phyloP scores from a whole-genome alignment of 2,797 vertebrate genomes.

The Prunella strophiata region DNA sequence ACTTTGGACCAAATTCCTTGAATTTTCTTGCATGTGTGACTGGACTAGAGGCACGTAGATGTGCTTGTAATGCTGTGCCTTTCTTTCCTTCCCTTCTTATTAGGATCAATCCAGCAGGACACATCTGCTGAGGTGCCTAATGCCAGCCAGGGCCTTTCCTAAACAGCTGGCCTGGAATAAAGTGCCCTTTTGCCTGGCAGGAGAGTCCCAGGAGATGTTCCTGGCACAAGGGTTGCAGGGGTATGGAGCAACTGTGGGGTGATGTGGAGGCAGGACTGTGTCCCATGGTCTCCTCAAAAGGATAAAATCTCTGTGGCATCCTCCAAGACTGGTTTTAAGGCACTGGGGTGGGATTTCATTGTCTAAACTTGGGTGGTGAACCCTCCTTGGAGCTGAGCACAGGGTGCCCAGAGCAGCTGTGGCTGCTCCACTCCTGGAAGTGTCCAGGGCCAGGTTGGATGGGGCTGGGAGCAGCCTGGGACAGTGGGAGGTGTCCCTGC shows the following conservation, averaged over 20 bases:
- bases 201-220: not conserved
- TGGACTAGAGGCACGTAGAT: not conserved
- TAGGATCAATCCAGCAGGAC: not conserved
- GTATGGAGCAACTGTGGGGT: not conserved
- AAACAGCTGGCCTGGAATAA: not conserved
- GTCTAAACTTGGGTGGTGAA: not conserved
- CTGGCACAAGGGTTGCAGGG: not conserved
- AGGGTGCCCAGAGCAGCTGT: not conserved
- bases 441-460: not conserved
- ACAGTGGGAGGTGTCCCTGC: not conserved
- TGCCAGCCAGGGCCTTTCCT: not conserved
- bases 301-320: not conserved
- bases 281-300: not conserved
- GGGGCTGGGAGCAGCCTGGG: not conserved
- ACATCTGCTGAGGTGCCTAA: not conserved
- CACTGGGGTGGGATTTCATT: not conserved
- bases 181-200: not conserved
- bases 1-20: not conserved
- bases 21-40: not conserved
- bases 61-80: not conserved
- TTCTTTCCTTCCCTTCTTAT: not conserved
- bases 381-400: not conserved
- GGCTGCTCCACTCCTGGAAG: not conserved
- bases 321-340: not conserved
- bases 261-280: not conserved